Evolutionary conservation across 2,797 vertebrate species (phyloP).

Genomic region (Rhabdophis nuchalis): DNA sequence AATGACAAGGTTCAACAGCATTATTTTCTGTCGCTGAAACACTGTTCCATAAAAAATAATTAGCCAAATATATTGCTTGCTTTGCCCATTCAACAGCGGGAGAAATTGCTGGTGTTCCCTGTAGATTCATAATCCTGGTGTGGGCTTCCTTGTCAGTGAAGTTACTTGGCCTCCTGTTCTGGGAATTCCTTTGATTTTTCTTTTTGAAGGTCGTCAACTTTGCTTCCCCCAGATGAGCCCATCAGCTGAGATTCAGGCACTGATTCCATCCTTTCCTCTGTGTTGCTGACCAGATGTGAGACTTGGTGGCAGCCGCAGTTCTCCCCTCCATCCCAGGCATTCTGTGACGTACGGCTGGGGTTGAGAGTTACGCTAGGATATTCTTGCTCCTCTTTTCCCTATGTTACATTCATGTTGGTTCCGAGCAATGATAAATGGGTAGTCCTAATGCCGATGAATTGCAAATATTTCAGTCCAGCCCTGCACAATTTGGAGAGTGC

Average conservation of each 20-base stretch:
- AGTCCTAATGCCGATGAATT: background rate
- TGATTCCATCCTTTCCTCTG: background rate
- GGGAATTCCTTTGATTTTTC: background rate
- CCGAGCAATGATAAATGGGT: background rate
- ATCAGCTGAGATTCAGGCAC: no score
- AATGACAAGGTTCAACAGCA: background rate
- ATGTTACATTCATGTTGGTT: background rate
- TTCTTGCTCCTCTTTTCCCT: no score
- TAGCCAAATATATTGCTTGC: accelerated
- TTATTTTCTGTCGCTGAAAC: background rate
- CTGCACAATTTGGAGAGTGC: background rate
- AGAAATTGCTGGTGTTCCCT: background rate
- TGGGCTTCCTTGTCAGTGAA: background rate
- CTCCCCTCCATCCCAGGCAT: background rate
- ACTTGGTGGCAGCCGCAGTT: background rate
- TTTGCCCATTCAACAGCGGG: background rate
- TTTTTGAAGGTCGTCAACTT: background rate
- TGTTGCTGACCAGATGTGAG: background rate
- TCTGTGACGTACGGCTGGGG: no score
- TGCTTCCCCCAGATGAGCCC: no score
- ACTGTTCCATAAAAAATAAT: background rate
- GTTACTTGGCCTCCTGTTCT: background rate
- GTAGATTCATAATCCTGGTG: no score
- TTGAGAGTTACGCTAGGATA: background rate
- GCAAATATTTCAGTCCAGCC: background rate